Evolutionary conservation across 2,888 invertebrate genomes (phyloP), one percentile per base, ranked within the genome.

Genomic region (Artemia sp.): DNA sequence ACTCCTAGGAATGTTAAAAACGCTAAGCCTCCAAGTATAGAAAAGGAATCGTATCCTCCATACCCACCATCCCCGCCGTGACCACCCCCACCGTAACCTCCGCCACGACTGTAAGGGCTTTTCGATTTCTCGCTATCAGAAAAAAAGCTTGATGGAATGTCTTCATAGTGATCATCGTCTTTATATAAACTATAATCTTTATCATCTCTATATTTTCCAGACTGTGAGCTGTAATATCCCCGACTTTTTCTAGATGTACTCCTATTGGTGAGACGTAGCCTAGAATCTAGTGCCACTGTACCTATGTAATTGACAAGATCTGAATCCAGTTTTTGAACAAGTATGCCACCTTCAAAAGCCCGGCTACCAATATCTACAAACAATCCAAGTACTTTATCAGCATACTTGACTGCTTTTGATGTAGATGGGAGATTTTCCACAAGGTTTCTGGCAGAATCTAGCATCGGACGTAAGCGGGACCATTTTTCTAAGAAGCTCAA

Each of bases 1-100:
- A 70, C 70, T 24, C 70, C 70, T 19, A 70, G 67, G 7, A 70
- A 70, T 7, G 70, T 70, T 24, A 70, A 52, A 12, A 70, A 70
- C 12, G 70, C 64, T 51, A 70, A 66, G 12, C 70, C 70, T 10
- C 66, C 67, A 53, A 71, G 51, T 50, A 71, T 51, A 53, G 70
- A 52, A 14, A 68, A 71, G 9, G 52, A 51, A 64, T 51, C 73
- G 72, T 74, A 74, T 74, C 74, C 74, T 67, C 73, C 73, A 53
- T 73, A 72, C 8, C 72, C 68, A 19, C 51, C 24, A 51, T 51
- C 68, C 51, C 68, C 68, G 51, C 51, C 8, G n/a, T 51, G 51
- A 9, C 68, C 68, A 12, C 68, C 68, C 12, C 51, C 24, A 12
- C 19, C 7, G 38, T 51, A 38, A 12, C 68, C 68, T 50, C 51